Percentiles rank a stretch among this genome's conserved stretches.
phyloP scores from a whole-genome alignment of 2,113 vertebrate genomes.

The Gopherus flavomarginatus region DNA sequence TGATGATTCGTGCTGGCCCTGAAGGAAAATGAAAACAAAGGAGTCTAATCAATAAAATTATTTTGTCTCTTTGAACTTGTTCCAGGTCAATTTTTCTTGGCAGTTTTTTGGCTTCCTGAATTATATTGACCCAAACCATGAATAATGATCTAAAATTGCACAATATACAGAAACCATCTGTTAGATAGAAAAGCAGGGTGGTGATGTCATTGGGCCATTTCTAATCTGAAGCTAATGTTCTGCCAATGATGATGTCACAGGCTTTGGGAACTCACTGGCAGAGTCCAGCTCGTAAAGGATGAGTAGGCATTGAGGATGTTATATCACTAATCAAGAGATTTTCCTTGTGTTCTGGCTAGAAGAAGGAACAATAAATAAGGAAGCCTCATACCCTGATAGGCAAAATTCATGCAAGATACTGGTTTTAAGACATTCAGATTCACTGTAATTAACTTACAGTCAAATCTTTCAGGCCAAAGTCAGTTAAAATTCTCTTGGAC shows the following conservation, averaged over 20 bases:
- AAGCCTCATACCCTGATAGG: not conserved
- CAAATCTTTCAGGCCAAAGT: not conserved
- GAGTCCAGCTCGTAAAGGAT: conserved; percentile 40
- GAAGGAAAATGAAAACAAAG: conserved; percentile 73
- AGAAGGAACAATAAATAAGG: not conserved
- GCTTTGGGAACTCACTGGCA: conserved; percentile 70
- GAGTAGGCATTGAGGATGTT: conserved; percentile 54
- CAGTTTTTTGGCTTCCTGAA: conserved; percentile 82
- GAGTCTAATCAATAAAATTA: conserved; percentile 84
- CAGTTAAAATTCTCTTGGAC: not conserved
- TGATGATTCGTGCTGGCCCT: conserved; percentile 75
- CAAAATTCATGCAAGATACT: not conserved
- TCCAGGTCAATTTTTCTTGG: conserved; percentile 84
- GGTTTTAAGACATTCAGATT: not conserved
- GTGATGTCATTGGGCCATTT: conserved; percentile 83
- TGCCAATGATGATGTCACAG: conserved; percentile 86
- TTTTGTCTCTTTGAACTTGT: conserved; percentile 78
- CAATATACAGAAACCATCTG: conserved; percentile 88
- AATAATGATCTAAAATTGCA: conserved; percentile 85
- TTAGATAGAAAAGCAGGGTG: conserved; percentile 75
- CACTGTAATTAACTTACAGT: rapidly evolving
- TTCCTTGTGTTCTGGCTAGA: not conserved
- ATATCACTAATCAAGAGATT: not conserved
- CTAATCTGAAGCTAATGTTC: conserved; percentile 79
- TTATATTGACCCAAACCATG: conserved; percentile 79